These are phyloP conservation scores for Sminthurinus aureus DNA, from an alignment of 2,888 invertebrate genomes.

Conservation along the genomic window DNA sequence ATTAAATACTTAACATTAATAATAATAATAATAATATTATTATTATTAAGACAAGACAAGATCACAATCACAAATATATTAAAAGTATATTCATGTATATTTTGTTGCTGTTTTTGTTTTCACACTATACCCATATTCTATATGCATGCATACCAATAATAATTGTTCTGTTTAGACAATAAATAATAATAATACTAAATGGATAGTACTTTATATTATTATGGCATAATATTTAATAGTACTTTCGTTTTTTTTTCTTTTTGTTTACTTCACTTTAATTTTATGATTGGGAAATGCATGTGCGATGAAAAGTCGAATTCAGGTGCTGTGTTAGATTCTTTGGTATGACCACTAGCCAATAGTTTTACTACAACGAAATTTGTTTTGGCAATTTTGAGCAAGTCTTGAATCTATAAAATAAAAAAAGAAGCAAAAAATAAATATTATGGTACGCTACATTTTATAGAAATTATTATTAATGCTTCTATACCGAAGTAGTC, in stretches of 20 bases:
- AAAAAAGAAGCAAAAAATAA: conserved; percentile 6
- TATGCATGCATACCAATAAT: too few species aligned
- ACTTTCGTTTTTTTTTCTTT: too few species aligned
- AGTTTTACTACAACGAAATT: conserved; percentile 95
- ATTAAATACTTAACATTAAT: too few species aligned
- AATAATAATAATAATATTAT: too few species aligned
- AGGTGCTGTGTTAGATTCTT: conserved; percentile 82
- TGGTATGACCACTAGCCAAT: conserved; percentile 89
- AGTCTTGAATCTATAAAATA: conserved; percentile 74
- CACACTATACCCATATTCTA: too few species aligned
- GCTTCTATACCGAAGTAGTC: too few species aligned
- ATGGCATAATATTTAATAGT: neutral
- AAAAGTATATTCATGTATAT: too few species aligned
- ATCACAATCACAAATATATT: too few species aligned
- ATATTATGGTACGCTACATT: neutral
- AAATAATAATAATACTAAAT: neutral
- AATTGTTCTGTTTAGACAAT: too few species aligned
- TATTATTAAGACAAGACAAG: too few species aligned
- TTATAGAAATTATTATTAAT: neutral
- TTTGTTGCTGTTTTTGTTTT: too few species aligned
- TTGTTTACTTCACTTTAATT: conserved; percentile 63
- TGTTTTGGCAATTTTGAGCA: conserved; percentile 90
- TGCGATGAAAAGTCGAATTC: conserved; percentile 91
- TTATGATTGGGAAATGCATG: conserved; percentile 90
- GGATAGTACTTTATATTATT: neutral